These are phyloP conservation scores for Argyrosomus regius DNA, from an alignment of 2,797 vertebrate genomes.

Conservation along the genomic window DNA sequence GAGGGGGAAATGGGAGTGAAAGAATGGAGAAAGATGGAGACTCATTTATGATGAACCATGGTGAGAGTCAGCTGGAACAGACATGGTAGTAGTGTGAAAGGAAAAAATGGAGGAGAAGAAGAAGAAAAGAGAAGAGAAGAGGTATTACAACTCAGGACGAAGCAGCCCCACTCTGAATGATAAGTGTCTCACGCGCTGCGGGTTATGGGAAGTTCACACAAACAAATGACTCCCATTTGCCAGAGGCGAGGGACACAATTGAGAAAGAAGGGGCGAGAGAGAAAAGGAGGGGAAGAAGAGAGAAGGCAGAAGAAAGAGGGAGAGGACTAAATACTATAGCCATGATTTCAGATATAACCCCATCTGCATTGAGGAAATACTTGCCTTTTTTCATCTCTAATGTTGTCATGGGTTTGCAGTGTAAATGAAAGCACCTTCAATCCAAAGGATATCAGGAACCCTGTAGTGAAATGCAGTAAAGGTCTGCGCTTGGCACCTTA, in stretches of 20 bases:
- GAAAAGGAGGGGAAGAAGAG: constrained; percentile 48
- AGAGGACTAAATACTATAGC: constrained; percentile 64
- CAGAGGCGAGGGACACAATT: constrained; percentile 86
- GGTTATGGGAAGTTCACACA: constrained; percentile 90
- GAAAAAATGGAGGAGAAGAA: constrained; percentile 37
- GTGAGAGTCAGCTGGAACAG: constrained; percentile 58
- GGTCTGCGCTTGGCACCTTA: constrained; percentile 60
- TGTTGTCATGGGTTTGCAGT: constrained; percentile 55
- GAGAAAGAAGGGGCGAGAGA: constrained; percentile 74
- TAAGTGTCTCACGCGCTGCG: constrained; percentile 85
- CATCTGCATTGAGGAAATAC: constrained; percentile 79
- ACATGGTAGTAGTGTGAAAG: constrained; percentile 27
- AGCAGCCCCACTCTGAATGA: constrained; percentile 85
- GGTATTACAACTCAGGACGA: constrained; percentile 78
- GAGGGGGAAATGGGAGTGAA: constrained; percentile 36
- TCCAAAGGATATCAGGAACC: constrained; percentile 70
- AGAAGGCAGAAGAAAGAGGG: constrained; percentile 26
- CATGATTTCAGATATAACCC: constrained; percentile 76
- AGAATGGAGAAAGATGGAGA: constrained; percentile 61
- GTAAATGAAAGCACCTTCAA: constrained; percentile 71
- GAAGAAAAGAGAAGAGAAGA: constrained; percentile 50
- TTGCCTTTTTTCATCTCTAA: constrained; percentile 72
- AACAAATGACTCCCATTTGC: constrained; percentile 91
- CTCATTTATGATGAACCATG: constrained; percentile 65
- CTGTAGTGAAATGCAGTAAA: constrained; percentile 65